Conservation (phyloP, 2,888 invertebrate species). For the Oasisia sp. region DNA sequence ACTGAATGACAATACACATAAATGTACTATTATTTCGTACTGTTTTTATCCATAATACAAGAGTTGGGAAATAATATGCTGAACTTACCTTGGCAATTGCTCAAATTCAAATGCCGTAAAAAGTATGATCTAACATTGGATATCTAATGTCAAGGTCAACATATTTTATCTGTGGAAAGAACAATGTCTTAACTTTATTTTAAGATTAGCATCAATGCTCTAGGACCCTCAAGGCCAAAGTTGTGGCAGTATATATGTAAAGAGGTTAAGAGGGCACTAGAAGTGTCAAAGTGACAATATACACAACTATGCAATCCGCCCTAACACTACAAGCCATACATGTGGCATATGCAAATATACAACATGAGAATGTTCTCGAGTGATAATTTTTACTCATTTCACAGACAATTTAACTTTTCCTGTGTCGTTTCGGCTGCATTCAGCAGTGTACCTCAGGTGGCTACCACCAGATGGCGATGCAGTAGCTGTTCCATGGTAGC, state of each 20-base stretch:
- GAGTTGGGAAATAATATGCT: background rate
- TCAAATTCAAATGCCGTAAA: background rate
- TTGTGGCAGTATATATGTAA: background rate
- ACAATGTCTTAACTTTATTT: background rate
- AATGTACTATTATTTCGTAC: background rate
- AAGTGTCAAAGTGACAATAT: background rate
- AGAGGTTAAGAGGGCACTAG: background rate
- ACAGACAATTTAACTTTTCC: too few species aligned
- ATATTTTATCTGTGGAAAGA: background rate
- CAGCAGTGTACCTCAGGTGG: too few species aligned
- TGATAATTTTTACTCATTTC: too few species aligned
- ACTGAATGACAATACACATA: background rate
- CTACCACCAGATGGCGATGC: too few species aligned
- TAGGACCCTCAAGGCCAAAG: background rate
- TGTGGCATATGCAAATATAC: too few species aligned
- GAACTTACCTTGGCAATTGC: background rate
- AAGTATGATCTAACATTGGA: background rate
- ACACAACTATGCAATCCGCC: background rate
- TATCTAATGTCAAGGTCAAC: background rate
- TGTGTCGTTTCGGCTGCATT: too few species aligned
- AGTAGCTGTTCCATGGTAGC: too few species aligned
- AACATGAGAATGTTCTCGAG: too few species aligned
- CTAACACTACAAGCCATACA: background rate
- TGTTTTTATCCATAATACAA: background rate
- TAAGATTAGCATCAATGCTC: background rate